Evolutionary conservation across 2,888 invertebrate genomes (phyloP), one percentile per base, ranked within the genome.

Genomic region (Polydrusus cervinus): DNA sequence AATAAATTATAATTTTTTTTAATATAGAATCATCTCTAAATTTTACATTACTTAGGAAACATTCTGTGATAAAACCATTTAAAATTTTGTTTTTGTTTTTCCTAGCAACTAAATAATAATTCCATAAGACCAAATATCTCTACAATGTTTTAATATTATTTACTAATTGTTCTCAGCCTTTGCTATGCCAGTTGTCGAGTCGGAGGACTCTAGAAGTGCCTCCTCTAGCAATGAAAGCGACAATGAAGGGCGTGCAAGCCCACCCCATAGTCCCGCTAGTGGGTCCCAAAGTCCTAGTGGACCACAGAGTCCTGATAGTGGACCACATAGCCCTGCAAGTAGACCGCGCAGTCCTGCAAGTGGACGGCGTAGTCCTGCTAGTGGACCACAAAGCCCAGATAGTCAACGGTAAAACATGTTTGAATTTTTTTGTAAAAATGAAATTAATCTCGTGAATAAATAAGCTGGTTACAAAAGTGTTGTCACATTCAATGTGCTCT

Each of bases 151-250:
- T 60, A 38, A 38, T 34, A 16, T 0, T 38, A 18, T 18, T 38
- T 38, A 38, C 3, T 60, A 38, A 60, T 60, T 60, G 57, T 81
- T 79, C 78, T 77, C 80, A 81, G 82, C 78, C 81, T 71, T 68
- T 10, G 55, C 53, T 25, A 77, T 77, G 74, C 77, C 77, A 34
- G 77, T 68, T 13, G 67, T 91, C 90, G 91, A 91, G 85, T 91
- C 91, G 18, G 91, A 91, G 86, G 91, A 91, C 85, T 91, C 91
- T 78, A 87, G 88, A 81, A 90, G 90, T 87, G 89, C 81, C 61
- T 86, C 86, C 68, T 85, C 85, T 30, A 84, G 84, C 68, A 85
- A 84, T 78, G 87, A 86, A 69, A 85, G 84, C 75, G 84, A 84
- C 43, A 81, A 82, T 70, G 83, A 84, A 76, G 83, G 82, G 11